Base-by-base conservation (phyloP, 1,140 invertebrate species). In the Oscheius sp. region DNA sequence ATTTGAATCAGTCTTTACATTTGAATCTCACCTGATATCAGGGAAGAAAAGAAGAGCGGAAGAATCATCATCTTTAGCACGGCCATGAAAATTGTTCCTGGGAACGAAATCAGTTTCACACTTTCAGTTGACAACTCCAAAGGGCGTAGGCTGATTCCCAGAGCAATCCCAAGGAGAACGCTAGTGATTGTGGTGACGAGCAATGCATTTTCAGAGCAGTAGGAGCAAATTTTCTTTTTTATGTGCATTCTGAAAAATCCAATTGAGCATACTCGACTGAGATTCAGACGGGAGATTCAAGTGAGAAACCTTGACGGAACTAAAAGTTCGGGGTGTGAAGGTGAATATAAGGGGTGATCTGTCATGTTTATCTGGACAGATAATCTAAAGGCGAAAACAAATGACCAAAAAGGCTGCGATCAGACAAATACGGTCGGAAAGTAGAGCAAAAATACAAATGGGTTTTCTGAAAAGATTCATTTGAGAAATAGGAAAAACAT, bases 61-160 rank as follows among this genome's bases (percentile, higher is more conserved):
- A 74, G 46, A 45, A 74, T 36, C 72, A 74, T 74, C 36, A 74
- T 61, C 38, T 74, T 74, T 15, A 74, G 66, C 3, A 74, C 72
- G 26, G 71, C 68, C 76, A 77, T 77, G 62, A 77, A 77, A 31
- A 77, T 77, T 63, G 77, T 74, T 63, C 76, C 76, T 2, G 76
- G 76, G 36, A 77, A 77, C 13, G 59, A 61, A 15, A 77, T 65
- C 18, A 77, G 62, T 46, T 76, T 62, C 10, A 63, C 20, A 34
- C 28, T 63, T 13, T 7, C 26, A 13, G 32, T 13, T 32, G 15
- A 26, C 15, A 63, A 26, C 10, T 63, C 10, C 10, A 63, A 32
- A 36, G 61, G 61, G 20, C 61, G 32, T 7, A 63, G 61, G 13
- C 15, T 32, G 10, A 34, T n/a, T 32, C 61, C 61, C 15, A 63